Percentiles rank a stretch among this genome's conserved stretches.
phyloP scores from a whole-genome alignment of 2,888 invertebrate species.

The Lampropteryx suffumata region DNA sequence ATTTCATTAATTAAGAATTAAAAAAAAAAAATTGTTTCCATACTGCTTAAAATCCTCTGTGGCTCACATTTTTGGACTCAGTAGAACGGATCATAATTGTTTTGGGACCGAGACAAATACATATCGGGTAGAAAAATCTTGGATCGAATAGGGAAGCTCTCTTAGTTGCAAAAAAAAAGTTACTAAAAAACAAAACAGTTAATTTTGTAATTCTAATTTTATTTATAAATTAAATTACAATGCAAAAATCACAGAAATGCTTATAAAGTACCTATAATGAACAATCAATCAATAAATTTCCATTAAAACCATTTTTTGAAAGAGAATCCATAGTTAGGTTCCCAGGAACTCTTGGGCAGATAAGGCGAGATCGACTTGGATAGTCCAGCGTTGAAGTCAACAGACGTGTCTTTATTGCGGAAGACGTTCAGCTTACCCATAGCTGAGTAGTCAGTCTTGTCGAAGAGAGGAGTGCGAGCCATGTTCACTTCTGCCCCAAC shows the following conservation, averaged over 20 bases:
- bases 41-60: too few relatives aligned
- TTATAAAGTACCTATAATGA: not conserved
- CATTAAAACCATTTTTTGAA: slow-evolving; percentile 44
- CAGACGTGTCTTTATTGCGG: slow-evolving; percentile 34
- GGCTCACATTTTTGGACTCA: too few relatives aligned
- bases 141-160: too few relatives aligned
- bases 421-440: slow-evolving; percentile 51
- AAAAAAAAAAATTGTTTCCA: too few relatives aligned
- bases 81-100: too few relatives aligned
- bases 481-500: slow-evolving; percentile 44
- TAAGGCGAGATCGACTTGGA: slow-evolving; percentile 46
- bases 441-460: slow-evolving; percentile 49
- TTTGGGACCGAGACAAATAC: too few relatives aligned
- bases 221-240: not conserved
- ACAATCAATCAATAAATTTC: too few relatives aligned
- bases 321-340: slow-evolving; percentile 40
- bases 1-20: too few relatives aligned
- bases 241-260: slow-evolving; percentile 7
- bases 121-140: too few relatives aligned
- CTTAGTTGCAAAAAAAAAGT: too few relatives aligned
- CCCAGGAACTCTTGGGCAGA: slow-evolving; percentile 42
- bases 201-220: not conserved
- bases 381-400: slow-evolving; percentile 52
- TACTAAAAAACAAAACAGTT: too few relatives aligned
- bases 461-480: slow-evolving; percentile 43